Evolutionary conservation across 2,888 invertebrate species (phyloP).

Genomic region (Cremastobaeus sp.): DNA sequence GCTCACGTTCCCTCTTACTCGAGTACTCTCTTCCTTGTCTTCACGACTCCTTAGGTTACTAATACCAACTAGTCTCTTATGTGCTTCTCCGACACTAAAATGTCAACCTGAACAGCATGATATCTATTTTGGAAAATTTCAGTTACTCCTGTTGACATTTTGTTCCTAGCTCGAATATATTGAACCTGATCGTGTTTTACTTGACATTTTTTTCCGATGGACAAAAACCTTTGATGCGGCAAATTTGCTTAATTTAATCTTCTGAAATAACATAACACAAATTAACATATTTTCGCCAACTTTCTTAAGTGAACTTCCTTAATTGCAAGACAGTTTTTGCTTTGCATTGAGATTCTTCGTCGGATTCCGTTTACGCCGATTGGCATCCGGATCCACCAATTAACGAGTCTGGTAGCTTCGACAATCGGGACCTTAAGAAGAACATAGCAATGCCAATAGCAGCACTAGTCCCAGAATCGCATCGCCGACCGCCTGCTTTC

Average conservation of each 20-base stretch:
- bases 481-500: constrained; percentile 57
- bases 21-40: constrained; percentile 65
- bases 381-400: constrained; percentile 62
- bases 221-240: no score
- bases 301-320: constrained; percentile 32
- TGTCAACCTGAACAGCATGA: constrained; percentile 42
- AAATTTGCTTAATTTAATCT: no score
- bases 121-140: constrained; percentile 6
- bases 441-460: constrained; percentile 62
- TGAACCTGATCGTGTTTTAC: no score
- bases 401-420: constrained; percentile 58
- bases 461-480: constrained; percentile 48
- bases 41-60: constrained; percentile 55
- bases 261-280: no score
- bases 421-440: constrained; percentile 60
- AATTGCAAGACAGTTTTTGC: constrained; percentile 41
- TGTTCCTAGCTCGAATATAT: no score
- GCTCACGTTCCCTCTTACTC: constrained; percentile 75
- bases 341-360: constrained; percentile 43
- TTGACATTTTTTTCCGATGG: no score
- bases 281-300: no score
- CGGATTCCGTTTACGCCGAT: constrained; percentile 58
- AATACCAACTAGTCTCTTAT: constrained; percentile 32
- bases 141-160: no score
- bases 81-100: constrained; percentile 28